Conservation (phyloP, 1,140 invertebrate genomes). For the Drosophila murphyi region DNA sequence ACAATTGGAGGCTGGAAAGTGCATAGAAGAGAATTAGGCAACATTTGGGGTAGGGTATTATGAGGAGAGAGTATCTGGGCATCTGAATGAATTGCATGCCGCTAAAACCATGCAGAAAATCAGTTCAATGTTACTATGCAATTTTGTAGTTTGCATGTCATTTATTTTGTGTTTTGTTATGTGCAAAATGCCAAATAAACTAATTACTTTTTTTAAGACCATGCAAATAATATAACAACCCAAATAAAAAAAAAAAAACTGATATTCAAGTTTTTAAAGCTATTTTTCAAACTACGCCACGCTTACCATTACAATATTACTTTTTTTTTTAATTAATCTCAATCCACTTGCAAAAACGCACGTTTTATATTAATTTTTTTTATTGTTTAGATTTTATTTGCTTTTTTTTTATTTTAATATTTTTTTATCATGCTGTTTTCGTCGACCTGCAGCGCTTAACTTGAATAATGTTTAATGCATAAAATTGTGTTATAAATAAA, state of each 20-base stretch:
- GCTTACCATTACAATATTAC: conserved; percentile 53
- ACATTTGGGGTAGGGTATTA: not conserved
- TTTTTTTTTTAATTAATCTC: conserved; percentile 9
- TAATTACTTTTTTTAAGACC: conserved; percentile 22
- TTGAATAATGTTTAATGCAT: conserved; percentile 44
- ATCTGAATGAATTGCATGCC: conserved; percentile 46
- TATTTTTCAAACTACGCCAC: conserved; percentile 26
- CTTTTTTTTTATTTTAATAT: conserved; percentile 58
- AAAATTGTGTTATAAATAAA: conserved; percentile 39
- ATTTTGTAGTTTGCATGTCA: conserved; percentile 40
- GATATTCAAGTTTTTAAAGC: conserved; percentile 5
- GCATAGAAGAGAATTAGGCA: conserved; percentile 49
- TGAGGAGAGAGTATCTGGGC: conserved; percentile 10
- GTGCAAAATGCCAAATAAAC: conserved; percentile 57
- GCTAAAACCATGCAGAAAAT: conserved; percentile 62
- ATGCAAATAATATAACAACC: conserved; percentile 44
- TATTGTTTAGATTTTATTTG: conserved; percentile 66
- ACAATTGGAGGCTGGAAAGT: conserved; percentile 61
- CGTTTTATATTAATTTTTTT: conserved; percentile 56
- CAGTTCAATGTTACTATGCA: conserved; percentile 24
- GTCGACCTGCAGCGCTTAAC: conserved; percentile 36
- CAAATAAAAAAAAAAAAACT: conserved; percentile 12
- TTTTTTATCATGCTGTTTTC: conserved; percentile 59
- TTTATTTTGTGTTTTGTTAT: conserved; percentile 34
- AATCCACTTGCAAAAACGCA: conserved; percentile 27